Evolutionary conservation across 2,113 vertebrate species (phyloP).

Genomic region (Sturnira hondurensis): DNA sequence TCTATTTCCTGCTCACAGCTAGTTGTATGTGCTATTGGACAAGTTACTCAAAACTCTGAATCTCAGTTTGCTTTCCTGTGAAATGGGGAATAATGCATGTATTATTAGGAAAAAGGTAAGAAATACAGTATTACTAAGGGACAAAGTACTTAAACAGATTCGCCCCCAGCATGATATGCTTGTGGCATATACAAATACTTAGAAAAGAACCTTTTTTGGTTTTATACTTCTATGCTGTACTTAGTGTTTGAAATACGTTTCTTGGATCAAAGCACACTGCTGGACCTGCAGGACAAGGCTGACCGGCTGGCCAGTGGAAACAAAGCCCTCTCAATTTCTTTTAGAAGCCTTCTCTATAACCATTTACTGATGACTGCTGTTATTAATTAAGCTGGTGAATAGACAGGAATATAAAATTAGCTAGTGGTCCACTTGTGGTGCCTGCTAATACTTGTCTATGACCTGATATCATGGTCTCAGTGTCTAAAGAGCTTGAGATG

Average conservation of each 20-base stretch:
- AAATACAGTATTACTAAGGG: neutral
- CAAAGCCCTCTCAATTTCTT: constrained; percentile 18
- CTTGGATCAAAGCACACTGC: neutral
- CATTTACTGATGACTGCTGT: neutral
- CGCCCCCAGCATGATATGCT: neutral
- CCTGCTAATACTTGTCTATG: neutral
- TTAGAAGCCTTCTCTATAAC: neutral
- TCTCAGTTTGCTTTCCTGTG: constrained; percentile 18
- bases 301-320: neutral
- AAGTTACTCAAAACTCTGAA: neutral
- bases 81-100: constrained; percentile 5
- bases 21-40: neutral
- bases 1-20: neutral
- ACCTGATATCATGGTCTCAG: neutral
- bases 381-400: neutral
- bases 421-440: neutral
- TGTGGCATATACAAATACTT: neutral
- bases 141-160: neutral
- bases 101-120: constrained; percentile 16
- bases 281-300: neutral
- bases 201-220: neutral
- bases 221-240: constrained; percentile 12
- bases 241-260: constrained; percentile 4
- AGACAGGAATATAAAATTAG: constrained; percentile 15
- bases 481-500: neutral